Base-by-base conservation (phyloP, 2,888 invertebrate species). In the Drosophila quinaria region DNA sequence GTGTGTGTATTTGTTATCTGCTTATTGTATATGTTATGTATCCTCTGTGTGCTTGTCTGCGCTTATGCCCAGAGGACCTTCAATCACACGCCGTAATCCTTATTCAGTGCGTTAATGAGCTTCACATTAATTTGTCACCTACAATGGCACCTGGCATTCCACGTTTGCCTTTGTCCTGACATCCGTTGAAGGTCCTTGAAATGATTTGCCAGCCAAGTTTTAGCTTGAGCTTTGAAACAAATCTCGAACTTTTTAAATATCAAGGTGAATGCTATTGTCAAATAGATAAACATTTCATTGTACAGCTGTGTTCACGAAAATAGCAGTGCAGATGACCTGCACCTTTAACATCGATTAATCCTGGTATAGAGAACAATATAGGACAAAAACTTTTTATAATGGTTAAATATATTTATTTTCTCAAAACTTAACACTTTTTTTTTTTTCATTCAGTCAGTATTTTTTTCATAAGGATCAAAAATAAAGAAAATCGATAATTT, bases 71-170 rank as follows among this genome's bases (percentile, higher is more conserved):
- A 65, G 55, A 87, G 90, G 79, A 89, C 89, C 75, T 89, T 90
- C 90, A 83, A 89, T 90, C 89, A 89, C 83, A 90, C 70, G 55
- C 77, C 75, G 75, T 90, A 89, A 89, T 89, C 88, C 90, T 86
- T 87, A 85, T 87, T 90, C 90, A 90, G 86, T 87, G 78, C 86
- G 81, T 80, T 90, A 88, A 88, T 88, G 89, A 90, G 85, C 83
- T 83, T 67, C 86, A 82, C 83, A 83, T 83, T 83, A 83, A 83
- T 88, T 86, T 83, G 83, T 83, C 88, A 80, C 80, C 77, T 62
- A 79, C 77, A 74, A 71, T 77, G 86, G 86, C 88, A 87, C 82
- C 88, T 83, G 88, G 76, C 82, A 76, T 81, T 52, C 52, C 37
- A 37, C 25, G 25, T 54, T 44, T 46, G 35, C 54, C 61, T 39